Evolutionary conservation across 2,888 invertebrate genomes (phyloP).

Genomic region (Pollenia griseotomentosa): DNA sequence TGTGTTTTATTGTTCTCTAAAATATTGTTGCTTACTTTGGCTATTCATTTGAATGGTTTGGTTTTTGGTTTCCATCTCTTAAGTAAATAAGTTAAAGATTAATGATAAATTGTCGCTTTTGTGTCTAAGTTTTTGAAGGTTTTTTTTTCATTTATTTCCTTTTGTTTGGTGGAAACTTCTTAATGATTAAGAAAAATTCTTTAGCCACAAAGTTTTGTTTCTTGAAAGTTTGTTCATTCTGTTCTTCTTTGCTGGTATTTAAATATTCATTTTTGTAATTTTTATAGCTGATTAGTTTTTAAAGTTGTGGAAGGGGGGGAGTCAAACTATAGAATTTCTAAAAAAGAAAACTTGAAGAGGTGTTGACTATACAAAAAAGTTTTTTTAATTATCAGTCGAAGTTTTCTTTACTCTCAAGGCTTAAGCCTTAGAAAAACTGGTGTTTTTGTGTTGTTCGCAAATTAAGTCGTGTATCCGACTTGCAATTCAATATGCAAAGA

Average conservation of each 20-base stretch:
- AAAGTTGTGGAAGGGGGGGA: too few relatives aligned
- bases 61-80: neutral
- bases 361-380: too few relatives aligned
- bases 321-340: too few relatives aligned
- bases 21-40: neutral
- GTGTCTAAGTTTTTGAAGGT: neutral
- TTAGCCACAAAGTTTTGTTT: constrained; percentile 4
- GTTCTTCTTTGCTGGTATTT: neutral
- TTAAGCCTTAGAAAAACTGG: too few relatives aligned
- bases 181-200: neutral
- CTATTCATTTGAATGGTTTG: neutral
- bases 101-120: constrained; percentile 14
- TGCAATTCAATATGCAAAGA: too few relatives aligned
- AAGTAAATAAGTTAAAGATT: neutral
- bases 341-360: too few relatives aligned
- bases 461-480: too few relatives aligned
- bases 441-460: too few relatives aligned
- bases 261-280: neutral
- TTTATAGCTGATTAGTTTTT: neutral
- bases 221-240: too few relatives aligned
- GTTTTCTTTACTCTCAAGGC: too few relatives aligned
- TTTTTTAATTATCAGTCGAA: too few relatives aligned
- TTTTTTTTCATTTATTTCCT: neutral
- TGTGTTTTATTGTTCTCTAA: neutral
- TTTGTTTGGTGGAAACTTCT: neutral